phyloP scores from a whole-genome alignment of 2,888 invertebrate genomes.

The Lasioglossum zephyrum region DNA sequence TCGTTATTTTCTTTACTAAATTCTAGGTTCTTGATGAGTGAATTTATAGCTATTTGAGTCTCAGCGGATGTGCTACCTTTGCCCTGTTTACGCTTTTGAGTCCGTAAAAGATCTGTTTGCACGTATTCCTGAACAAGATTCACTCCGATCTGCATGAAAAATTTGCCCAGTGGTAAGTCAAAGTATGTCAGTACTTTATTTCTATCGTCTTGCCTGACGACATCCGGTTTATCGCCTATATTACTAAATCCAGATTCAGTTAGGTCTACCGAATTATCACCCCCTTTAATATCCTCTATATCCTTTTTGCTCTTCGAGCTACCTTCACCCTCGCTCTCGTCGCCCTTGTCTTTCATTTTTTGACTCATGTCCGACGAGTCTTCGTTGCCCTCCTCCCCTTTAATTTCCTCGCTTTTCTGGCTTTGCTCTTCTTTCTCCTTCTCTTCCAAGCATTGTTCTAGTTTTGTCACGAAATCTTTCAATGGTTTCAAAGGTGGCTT shows the following conservation, averaged over 20 bases:
- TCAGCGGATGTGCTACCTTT: constrained; percentile 88
- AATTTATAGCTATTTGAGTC: constrained; percentile 92
- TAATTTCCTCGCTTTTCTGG: constrained; percentile 81
- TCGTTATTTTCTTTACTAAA: constrained; percentile 94
- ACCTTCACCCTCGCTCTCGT: constrained; percentile 78
- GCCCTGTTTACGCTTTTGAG: constrained; percentile 93
- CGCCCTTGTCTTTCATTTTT: constrained; percentile 81
- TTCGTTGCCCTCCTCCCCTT: constrained; percentile 82
- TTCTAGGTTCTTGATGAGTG: constrained; percentile 93
- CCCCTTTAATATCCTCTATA: constrained; percentile 81
- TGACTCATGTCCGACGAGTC: constrained; percentile 70
- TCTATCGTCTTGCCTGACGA: constrained; percentile 73
- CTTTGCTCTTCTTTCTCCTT: constrained; percentile 86
- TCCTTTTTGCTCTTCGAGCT: constrained; percentile 73
- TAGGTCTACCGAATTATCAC: constrained; percentile 75
- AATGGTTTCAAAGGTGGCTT: constrained; percentile 93
- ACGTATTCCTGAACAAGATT: constrained; percentile 97
- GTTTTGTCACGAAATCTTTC: constrained; percentile 89
- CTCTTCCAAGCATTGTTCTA: constrained; percentile 88
- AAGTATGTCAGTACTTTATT: constrained; percentile 90
- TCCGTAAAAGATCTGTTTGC: constrained; percentile 94
- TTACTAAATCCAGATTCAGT: constrained; percentile 67
- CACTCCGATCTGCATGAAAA: constrained; percentile 95
- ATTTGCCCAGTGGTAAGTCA: constrained; percentile 94
- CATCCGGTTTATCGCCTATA: constrained; percentile 67